Evolutionary conservation across 1,140 invertebrate species (phyloP).

Genomic region (Leptoteleia sp.): DNA sequence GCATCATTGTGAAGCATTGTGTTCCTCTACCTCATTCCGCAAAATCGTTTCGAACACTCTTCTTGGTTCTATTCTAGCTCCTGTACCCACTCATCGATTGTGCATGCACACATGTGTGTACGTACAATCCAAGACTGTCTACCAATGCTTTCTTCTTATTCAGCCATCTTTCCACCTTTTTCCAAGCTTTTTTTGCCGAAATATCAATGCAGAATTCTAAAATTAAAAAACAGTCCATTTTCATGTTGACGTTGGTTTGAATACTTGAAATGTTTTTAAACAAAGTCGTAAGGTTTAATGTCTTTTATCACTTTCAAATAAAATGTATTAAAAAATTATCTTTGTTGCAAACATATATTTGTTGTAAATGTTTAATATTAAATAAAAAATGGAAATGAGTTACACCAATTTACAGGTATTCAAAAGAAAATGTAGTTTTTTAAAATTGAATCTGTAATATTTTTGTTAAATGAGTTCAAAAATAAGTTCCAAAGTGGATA

Average conservation of each 20-base stretch:
- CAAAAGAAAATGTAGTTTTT: too few relatives aligned
- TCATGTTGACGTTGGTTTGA: not conserved
- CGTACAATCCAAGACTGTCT: conserved; percentile 58
- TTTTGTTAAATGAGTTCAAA: too few relatives aligned
- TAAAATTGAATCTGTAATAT: too few relatives aligned
- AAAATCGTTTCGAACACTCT: conserved; percentile 77
- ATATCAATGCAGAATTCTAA: conserved; percentile 46
- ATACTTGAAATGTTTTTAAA: not conserved
- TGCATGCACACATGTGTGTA: conserved; percentile 51
- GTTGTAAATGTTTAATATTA: too few relatives aligned
- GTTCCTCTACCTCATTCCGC: conserved; percentile 74
- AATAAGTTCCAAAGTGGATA: too few relatives aligned
- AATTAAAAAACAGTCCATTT: conserved; percentile 32
- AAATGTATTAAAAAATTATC: too few relatives aligned
- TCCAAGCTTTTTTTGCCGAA: conserved; percentile 24
- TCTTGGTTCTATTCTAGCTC: conserved; percentile 67
- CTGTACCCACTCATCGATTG: conserved; percentile 63
- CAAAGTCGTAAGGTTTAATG: too few relatives aligned
- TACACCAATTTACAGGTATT: too few relatives aligned
- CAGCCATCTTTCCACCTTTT: conserved; percentile 47
- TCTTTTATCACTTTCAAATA: too few relatives aligned
- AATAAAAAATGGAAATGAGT: too few relatives aligned
- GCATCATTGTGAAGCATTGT: conserved; percentile 77
- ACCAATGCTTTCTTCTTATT: conserved; percentile 59
- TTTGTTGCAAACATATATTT: too few relatives aligned